phyloP scores from a whole-genome alignment of 2,113 vertebrate genomes.

The Mus spicilegus region DNA sequence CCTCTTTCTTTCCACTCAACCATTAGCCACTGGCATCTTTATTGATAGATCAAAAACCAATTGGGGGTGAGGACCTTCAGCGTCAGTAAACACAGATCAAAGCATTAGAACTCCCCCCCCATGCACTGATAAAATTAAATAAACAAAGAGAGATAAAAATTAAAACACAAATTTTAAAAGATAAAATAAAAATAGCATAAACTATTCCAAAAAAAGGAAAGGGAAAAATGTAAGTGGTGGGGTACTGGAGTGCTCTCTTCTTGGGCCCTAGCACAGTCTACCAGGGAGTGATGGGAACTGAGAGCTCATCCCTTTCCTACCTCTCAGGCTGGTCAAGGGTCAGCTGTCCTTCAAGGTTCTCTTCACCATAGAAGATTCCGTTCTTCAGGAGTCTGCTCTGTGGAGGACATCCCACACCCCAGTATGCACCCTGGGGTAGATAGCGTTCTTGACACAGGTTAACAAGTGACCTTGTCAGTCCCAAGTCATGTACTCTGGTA shows the following conservation, averaged over 20 bases:
- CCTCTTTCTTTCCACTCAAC: too few relatives aligned
- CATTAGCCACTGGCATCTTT: too few relatives aligned
- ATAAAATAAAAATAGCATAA: neutral
- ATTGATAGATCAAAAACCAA: too few relatives aligned
- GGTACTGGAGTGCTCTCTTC: neutral
- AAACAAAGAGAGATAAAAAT: neutral
- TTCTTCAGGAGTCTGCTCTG: neutral
- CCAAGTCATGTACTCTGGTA: neutral
- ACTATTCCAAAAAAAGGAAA: neutral
- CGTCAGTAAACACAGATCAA: too few relatives aligned
- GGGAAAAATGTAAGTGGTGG: neutral
- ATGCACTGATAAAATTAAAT: neutral
- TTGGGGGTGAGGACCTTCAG: too few relatives aligned
- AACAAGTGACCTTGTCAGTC: neutral
- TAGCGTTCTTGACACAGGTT: neutral
- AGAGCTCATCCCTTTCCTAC: neutral
- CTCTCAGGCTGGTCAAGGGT: neutral
- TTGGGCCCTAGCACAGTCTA: neutral
- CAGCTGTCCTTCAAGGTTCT: neutral
- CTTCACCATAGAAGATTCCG: neutral
- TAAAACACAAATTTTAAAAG: neutral
- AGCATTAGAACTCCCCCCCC: too few relatives aligned
- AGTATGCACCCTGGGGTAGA: neutral
- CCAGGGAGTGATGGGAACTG: neutral
- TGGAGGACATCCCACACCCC: neutral